These are phyloP conservation scores for Phaedon cochleariae DNA, from an alignment of 2,888 invertebrate species.

Conservation along the genomic window DNA sequence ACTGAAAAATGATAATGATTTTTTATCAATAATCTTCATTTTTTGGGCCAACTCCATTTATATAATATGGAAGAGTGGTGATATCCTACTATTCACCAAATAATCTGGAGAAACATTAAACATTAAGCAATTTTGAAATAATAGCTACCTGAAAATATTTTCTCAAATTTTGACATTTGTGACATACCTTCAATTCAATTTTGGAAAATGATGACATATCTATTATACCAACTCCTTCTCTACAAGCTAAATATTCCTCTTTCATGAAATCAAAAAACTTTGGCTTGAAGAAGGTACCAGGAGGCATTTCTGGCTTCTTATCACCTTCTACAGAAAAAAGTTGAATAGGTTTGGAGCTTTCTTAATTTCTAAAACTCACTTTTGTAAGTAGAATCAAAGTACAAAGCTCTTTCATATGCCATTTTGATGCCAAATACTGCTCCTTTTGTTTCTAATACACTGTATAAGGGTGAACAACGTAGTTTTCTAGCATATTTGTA, in stretches of 20 bases:
- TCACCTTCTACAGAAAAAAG: constrained; percentile 59
- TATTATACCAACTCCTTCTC: constrained; percentile 79
- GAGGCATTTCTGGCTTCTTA: constrained; percentile 65
- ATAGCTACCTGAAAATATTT: too few relatives aligned
- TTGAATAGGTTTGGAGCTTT: background rate
- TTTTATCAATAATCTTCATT: too few relatives aligned
- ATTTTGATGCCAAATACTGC: constrained; percentile 76
- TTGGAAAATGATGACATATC: constrained; percentile 84
- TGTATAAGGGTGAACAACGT: constrained; percentile 75
- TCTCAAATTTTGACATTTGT: too few relatives aligned
- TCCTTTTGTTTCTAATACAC: constrained; percentile 70
- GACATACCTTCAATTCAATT: constrained; percentile 75
- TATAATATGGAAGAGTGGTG: too few relatives aligned
- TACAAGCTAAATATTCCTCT: constrained; percentile 76
- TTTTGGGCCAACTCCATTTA: too few relatives aligned
- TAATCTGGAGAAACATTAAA: too few relatives aligned
- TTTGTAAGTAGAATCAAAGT: constrained; percentile 69
- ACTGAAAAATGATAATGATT: constrained; percentile 60
- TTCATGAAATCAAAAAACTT: constrained; percentile 73
- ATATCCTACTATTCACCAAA: too few relatives aligned
- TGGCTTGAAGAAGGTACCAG: constrained; percentile 73
- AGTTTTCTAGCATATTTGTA: constrained; percentile 70
- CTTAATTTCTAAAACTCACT: constrained; percentile 54
- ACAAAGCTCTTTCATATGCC: constrained; percentile 77
- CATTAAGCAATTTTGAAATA: too few relatives aligned